phyloP scores from a whole-genome alignment of 2,888 invertebrate species.

The Sphaerophoria rueppellii region DNA sequence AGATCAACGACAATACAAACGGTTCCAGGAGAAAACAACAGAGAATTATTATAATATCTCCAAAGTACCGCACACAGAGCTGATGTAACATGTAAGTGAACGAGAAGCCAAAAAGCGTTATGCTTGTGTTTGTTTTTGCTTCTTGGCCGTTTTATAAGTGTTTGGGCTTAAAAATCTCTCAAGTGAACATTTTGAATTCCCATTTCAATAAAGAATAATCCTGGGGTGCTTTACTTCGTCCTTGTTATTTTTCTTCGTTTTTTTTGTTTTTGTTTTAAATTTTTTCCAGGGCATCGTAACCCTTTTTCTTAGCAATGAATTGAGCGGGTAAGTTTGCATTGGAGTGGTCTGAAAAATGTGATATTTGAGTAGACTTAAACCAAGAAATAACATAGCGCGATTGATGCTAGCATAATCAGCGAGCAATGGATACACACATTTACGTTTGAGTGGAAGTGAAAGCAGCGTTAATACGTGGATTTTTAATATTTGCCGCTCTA shows the following conservation, averaged over 20 bases:
- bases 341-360: too few relatives aligned
- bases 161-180: conserved; percentile 29
- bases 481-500: too few relatives aligned
- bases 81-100: too few relatives aligned
- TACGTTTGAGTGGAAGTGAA: too few relatives aligned
- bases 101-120: neutral
- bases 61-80: neutral
- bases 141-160: conserved; percentile 17
- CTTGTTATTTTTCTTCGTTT: conserved; percentile 11
- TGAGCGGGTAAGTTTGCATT: neutral
- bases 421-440: too few relatives aligned
- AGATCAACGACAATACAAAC: neutral
- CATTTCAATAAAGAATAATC: conserved; percentile 42
- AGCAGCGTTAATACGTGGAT: too few relatives aligned
- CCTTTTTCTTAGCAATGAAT: neutral
- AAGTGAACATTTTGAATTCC: conserved; percentile 41
- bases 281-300: neutral
- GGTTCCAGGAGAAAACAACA: neutral
- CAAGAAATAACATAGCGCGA: too few relatives aligned
- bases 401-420: too few relatives aligned
- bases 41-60: neutral
- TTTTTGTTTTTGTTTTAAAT: neutral
- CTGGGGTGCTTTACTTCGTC: conserved; percentile 25
- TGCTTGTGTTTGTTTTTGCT: conserved; percentile 13
- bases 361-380: too few relatives aligned